phyloP scores from a whole-genome alignment of 1,140 invertebrate genomes.

The Sycobia sp. region DNA sequence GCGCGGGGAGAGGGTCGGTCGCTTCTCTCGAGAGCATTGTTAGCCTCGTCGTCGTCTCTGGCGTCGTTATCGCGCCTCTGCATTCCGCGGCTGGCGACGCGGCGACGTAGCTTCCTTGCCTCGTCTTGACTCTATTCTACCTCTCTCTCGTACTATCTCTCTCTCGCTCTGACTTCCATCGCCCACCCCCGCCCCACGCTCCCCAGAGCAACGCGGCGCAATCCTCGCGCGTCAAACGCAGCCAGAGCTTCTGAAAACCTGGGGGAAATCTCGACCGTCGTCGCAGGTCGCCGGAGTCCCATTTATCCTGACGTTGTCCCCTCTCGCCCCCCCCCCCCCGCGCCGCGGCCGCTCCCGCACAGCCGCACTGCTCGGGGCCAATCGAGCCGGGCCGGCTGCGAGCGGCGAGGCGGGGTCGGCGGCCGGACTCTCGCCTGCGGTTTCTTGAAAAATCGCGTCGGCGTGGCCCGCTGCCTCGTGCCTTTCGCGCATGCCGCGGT shows the following conservation, averaged over 20 bases:
- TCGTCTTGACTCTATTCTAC: no score
- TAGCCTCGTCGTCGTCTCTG: constrained; percentile 32
- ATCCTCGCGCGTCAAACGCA: constrained; percentile 34
- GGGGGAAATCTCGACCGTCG: constrained; percentile 54
- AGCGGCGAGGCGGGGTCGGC: background rate
- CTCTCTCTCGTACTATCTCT: no score
- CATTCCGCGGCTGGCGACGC: no score
- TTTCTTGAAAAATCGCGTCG: no score
- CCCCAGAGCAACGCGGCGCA: constrained; percentile 24
- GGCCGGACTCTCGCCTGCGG: no score
- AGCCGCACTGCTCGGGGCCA: no score
- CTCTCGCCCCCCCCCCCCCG: constrained; percentile 20
- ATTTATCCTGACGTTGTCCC: constrained; percentile 58
- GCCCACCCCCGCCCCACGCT: constrained; percentile 16
- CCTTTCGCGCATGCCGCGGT: background rate
- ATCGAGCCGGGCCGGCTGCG: no score
- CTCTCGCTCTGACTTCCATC: no score
- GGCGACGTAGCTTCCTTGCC: no score
- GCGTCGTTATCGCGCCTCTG: no score
- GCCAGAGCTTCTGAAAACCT: constrained; percentile 55
- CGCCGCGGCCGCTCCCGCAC: constrained; percentile 36
- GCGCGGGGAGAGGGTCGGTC: no score
- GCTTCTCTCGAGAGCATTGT: constrained; percentile 29
- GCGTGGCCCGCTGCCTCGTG: no score
- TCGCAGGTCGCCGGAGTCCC: constrained; percentile 50